phyloP scores from a whole-genome alignment of 2,797 vertebrate genomes.

The Sciurus carolinensis region DNA sequence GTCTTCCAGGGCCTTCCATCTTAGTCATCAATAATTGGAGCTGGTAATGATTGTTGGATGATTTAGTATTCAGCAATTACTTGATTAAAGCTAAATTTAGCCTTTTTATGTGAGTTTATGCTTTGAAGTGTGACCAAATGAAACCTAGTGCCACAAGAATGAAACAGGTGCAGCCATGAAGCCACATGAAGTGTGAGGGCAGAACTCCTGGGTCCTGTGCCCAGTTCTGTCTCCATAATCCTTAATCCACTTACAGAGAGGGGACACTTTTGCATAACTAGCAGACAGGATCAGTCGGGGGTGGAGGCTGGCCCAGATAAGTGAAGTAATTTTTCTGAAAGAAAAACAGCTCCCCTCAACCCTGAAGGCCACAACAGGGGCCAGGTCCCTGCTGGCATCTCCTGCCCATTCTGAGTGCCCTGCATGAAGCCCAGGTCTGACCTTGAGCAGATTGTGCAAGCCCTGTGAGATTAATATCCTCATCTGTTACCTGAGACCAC shows the following conservation, averaged over 20 bases:
- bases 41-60: neutral
- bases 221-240: neutral
- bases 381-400: neutral
- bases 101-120: constrained; percentile 69
- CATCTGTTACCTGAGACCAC: constrained; percentile 74
- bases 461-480: constrained; percentile 65
- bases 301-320: neutral
- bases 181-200: neutral
- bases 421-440: constrained; percentile 33
- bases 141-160: neutral
- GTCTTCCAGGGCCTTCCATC: constrained; percentile 41
- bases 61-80: constrained; percentile 48
- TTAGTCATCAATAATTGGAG: constrained; percentile 67
- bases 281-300: constrained; percentile 30
- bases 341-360: neutral
- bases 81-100: constrained; percentile 78
- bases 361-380: neutral
- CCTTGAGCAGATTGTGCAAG: constrained; percentile 57
- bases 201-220: neutral
- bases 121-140: constrained; percentile 75
- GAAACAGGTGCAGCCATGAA: constrained; percentile 55
- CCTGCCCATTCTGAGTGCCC: accelerated
- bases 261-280: neutral
- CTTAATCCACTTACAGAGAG: constrained; percentile 1
- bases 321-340: constrained; percentile 46